Evolutionary conservation across 1,140 invertebrate genomes (phyloP), one percentile per base, ranked within the genome.

Genomic region (Sitodiplosis mosellana): DNA sequence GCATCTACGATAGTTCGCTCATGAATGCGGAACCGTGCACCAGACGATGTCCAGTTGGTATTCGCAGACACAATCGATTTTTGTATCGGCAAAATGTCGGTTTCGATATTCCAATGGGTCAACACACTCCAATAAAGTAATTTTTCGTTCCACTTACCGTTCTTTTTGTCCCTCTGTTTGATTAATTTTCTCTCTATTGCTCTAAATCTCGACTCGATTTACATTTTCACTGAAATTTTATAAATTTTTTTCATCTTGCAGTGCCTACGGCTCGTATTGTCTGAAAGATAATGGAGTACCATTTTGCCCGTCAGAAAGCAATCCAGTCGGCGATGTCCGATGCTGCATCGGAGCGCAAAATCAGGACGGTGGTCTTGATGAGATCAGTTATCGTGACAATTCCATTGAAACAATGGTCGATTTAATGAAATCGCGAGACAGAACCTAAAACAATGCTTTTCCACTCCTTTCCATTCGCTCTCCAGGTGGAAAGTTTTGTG

Each of bases 221-320:
- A 15, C 5, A 33, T 46, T 2, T 33, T 46, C 34, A 15, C 2
- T 27, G 34, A 46, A 37, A 38, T 21, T 37, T n/a, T 47, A 36
- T 36, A 7, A 33, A 11, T 46, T 33, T 36, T 17, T 44, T 22
- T 45, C 18, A 44, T 33, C 42, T 61, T 64, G 20, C 54, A 76
- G 75, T 0, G 70, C 73, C 17, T 64, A 70, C 20, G 80, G 80
- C 0, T 79, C 79, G 0, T 83, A 78, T 55, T 83, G 80, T 51
- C 52, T 77, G 7, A 69, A 69, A 22, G 71, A 71, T 33, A 64
- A 68, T 36, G 56, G 71, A 37, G 69, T 77, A 4, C 80, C 80
- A 0, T 83, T 78, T 62, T 82, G 81, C 60, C 78, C 78, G 0
- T 66, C 69, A 27, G 56, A 60, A 12, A 56, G 56, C 4, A 59